Conservation (phyloP, 2,888 invertebrate genomes). For the Theretra japonica region DNA sequence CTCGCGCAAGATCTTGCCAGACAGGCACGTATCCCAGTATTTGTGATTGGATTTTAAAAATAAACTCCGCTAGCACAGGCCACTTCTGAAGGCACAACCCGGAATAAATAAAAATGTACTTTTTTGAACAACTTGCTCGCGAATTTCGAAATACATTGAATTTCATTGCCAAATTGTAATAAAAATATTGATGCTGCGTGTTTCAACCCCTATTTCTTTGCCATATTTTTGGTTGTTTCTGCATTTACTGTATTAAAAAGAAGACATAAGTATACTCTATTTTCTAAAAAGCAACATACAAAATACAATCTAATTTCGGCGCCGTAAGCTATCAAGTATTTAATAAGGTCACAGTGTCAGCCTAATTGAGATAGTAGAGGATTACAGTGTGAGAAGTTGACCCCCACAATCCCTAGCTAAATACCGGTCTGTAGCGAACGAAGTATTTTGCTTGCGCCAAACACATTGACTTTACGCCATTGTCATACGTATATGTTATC, state of each 20-base stretch:
- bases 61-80: constrained; percentile 17
- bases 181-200: not conserved
- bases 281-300: not conserved
- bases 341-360: constrained; percentile 20
- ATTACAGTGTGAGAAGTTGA: constrained; percentile 4
- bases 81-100: constrained; percentile 18
- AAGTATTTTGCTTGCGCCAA: not conserved
- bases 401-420: constrained; percentile 18
- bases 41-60: constrained; percentile 27
- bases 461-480: not conserved
- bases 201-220: not conserved
- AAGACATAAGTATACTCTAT: not conserved
- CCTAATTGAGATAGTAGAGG: constrained; percentile 25
- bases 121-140: constrained; percentile 2
- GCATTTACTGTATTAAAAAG: not conserved
- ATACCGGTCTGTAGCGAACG: constrained; percentile 14
- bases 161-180: not conserved
- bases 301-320: not conserved
- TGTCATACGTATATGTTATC: not conserved
- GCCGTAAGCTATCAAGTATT: constrained; percentile 13
- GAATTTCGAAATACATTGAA: constrained; percentile 8
- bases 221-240: not conserved
- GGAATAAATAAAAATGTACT: constrained; percentile 17
- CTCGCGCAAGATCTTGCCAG: constrained; percentile 8
- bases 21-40: constrained; percentile 23